A percentile compares a stretch with the other conserved stretches of the same genome.
Evolutionary conservation across 1,140 invertebrate species (phyloP).

Genomic region (Scaptodrosophila lebanonensis): DNA sequence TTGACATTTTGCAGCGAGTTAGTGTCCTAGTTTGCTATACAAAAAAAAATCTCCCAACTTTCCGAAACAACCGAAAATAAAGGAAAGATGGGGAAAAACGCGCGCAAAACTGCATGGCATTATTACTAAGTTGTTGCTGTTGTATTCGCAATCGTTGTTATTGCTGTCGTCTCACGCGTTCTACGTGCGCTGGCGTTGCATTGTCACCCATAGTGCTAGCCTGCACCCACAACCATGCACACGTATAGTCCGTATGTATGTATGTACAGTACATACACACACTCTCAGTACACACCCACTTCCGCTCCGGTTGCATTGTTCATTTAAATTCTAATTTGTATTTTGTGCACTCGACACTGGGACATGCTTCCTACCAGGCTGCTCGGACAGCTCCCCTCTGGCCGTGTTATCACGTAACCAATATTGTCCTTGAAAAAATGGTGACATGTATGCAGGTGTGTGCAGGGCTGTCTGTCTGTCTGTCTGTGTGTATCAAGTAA

Average conservation of each 20-base stretch:
- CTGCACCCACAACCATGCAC: slow-evolving; percentile 27
- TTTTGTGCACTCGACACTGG: slow-evolving; percentile 67
- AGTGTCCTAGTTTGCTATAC: slow-evolving; percentile 49
- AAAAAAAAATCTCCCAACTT: slow-evolving; percentile 47
- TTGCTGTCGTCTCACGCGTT: slow-evolving; percentile 33
- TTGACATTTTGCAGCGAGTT: slow-evolving; percentile 62
- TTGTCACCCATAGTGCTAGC: slow-evolving; percentile 44
- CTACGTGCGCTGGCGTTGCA: slow-evolving; percentile 44
- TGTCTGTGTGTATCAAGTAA: too few species aligned
- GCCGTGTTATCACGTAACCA: slow-evolving; percentile 50
- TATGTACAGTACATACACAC: slow-evolving; percentile 22
- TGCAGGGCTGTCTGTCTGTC: too few species aligned
- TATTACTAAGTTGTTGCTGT: slow-evolving; percentile 41
- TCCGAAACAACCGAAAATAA: slow-evolving; percentile 9
- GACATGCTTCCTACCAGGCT: slow-evolving; percentile 55
- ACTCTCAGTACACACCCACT: slow-evolving; percentile 51
- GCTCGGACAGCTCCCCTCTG: slow-evolving; percentile 36
- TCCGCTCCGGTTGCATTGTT: slow-evolving; percentile 69
- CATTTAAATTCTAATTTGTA: slow-evolving; percentile 75
- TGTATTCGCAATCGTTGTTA: slow-evolving; percentile 11
- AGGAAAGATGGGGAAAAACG: slow-evolving; percentile 28
- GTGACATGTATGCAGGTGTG: too few species aligned
- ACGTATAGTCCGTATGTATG: too few species aligned
- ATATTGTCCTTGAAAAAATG: slow-evolving; percentile 63
- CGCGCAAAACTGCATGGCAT: slow-evolving; percentile 66